Evolutionary conservation across 2,888 invertebrate species (phyloP), one percentile per base, ranked within the genome.

Genomic region (Eupithecia subumbrata): DNA sequence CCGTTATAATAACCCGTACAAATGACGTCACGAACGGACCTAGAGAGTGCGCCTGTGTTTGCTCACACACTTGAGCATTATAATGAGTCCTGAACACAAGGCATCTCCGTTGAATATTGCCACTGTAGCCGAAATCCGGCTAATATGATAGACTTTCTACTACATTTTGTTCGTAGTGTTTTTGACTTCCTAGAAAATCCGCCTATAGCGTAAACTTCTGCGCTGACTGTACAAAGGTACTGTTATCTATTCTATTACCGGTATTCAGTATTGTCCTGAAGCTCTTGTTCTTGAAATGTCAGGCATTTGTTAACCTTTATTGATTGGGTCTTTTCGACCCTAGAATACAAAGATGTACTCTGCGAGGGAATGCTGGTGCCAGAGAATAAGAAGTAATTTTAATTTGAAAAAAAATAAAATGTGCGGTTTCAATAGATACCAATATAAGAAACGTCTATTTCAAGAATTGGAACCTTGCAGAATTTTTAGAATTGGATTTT

Each of bases 231-330:
- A 73, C 70, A 9, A 67, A n/a, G 22, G 40, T n/a, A 60, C 45
- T 75, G 60, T 11, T 63, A 68, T 52, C 48, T 45, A 45, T 30
- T 72, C 69, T 66, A 68, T 64, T 14, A 4, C 43, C 37, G 69
- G 71, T 67, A 34, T 30, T 30, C 52, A 16, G 14, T 43, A 67
- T 60, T 71, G 74, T 67, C 71, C 60, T 43, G 43, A 52, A 30
- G 60, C 69, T 72, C 63, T 69, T 71, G 73, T 68, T 75, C 69
- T 60, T 34, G 52, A 64, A 67, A 75, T 63, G 67, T 67, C 63
- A 30, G 70, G 60, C 71, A 73, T 73, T 72, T 76, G 73, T 76
- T 71, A 60, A 68, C 30, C 69, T 45, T 69, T 76, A 76, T 76
- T 71, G 73, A 73, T 76, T 76, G 70, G 68, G 37, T 56, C 37